Base-by-base conservation (phyloP, 2,888 invertebrate species). In the Meta bourneti region DNA sequence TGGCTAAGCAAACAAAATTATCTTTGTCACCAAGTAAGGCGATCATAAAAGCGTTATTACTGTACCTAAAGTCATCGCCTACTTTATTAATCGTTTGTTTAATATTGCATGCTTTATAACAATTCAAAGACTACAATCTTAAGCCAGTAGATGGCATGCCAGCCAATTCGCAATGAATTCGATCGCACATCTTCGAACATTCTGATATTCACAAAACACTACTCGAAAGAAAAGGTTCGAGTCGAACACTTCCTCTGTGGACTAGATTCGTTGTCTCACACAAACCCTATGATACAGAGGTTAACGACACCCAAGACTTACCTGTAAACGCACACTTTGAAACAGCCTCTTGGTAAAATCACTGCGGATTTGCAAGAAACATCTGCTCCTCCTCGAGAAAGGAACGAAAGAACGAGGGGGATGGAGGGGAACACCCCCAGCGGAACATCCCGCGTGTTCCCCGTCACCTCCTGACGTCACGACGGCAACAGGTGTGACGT, bases 401-500 rank as follows among this genome's bases (percentile, higher is more conserved):
- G 81, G 90, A 91, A 70, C 79, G 48, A 51, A 78, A 85, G 70
- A 20, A 72, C 85, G 52, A 89, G 78, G 87, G 72, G 72, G 54
- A 34, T 48, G 13, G 81, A 49, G 19, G 82, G 74, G 61, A 86
- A 71, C 86, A 91, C 81, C 71, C 71, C 86, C 71, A 86, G 85
- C 80, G 85, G 79, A 70, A 20, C 19, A 8, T 52, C 16, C 51
- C 49, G 52, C 78, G 34, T 51, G 19, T 49, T 49, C 81, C 77
- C 77, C 79, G 80, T 51, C 70, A 84, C 51, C 71, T 48, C 87
- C 19, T 84, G 86, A 91, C 90, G 90, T 91, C 90, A 86, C 79
- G 82, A 19, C 74, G 54, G 90, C 90, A 91, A 91, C 90, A 91
- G 86, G 90, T 91, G 90, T 91, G 90, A 77, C 78, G 90, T 86